Percentiles rank a stretch among this genome's conserved stretches.
These are phyloP conservation scores for Pristionchus japonicus DNA, from an alignment of 2,888 invertebrate species.

Conservation along the genomic window DNA sequence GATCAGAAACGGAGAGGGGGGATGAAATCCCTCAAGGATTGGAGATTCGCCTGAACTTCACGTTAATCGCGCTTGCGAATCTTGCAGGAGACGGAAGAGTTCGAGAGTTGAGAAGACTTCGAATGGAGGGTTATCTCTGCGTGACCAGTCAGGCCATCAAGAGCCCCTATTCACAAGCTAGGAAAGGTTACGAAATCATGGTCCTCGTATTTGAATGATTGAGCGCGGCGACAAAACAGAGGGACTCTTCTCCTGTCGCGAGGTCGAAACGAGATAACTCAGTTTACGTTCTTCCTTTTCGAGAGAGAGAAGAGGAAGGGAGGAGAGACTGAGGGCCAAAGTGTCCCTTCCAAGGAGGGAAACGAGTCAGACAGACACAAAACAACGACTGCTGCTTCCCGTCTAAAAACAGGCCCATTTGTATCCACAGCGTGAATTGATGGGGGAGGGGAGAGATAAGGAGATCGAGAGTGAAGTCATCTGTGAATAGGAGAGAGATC, in stretches of 20 bases:
- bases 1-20: constrained; percentile 14
- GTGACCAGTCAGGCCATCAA: too few species aligned
- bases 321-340: background rate
- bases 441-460: background rate
- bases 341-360: background rate
- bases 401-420: background rate
- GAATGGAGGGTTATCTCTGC: too few species aligned
- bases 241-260: background rate
- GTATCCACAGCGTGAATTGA: background rate
- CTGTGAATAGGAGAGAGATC: too few species aligned
- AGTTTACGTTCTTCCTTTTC: constrained; percentile 1
- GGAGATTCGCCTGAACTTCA: background rate
- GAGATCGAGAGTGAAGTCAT: constrained; percentile 19
- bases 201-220: background rate
- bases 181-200: background rate
- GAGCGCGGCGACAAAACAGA: constrained; percentile 9
- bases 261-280: constrained; percentile 21
- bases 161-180: too few species aligned
- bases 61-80: background rate
- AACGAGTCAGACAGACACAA: too few species aligned
- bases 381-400: background rate
- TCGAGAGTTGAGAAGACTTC: constrained; percentile 1
- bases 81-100: background rate
- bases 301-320: background rate
- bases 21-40: constrained; percentile 25